These are phyloP conservation scores for Drosophila setifemur DNA, from an alignment of 1,140 invertebrate species.

Conservation along the genomic window DNA sequence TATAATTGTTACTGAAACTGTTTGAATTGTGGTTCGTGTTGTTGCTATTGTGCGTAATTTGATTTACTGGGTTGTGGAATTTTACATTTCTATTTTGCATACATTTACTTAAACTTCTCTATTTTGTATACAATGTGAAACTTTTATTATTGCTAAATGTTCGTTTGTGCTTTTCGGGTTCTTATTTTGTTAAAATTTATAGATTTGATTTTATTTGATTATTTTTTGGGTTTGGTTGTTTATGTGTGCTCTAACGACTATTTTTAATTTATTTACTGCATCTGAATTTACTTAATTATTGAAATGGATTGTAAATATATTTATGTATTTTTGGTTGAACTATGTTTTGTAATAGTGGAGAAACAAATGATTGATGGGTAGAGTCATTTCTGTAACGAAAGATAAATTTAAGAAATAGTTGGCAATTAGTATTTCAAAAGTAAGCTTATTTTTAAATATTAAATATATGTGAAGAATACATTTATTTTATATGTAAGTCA, in stretches of 20 bases:
- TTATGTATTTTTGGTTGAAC: conserved; percentile 35
- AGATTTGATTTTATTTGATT: conserved; percentile 42
- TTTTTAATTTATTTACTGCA: conserved; percentile 57
- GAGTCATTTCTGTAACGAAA: conserved; percentile 50
- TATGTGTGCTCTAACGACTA: conserved; percentile 29
- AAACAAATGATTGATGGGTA: conserved; percentile 23
- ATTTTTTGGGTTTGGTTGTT: conserved; percentile 32
- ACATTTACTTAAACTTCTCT: conserved; percentile 51
- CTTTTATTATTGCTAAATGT: conserved; percentile 31
- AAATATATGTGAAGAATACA: neutral
- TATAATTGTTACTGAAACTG: conserved; percentile 25
- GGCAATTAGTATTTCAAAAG: conserved; percentile 18
- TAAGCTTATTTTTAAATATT: too few species aligned
- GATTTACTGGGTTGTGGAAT: conserved; percentile 56
- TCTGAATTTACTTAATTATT: conserved; percentile 50
- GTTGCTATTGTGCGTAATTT: conserved; percentile 47
- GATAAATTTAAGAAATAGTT: neutral
- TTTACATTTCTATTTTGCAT: conserved; percentile 74
- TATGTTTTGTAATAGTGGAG: conserved; percentile 27
- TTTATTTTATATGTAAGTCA: too few species aligned
- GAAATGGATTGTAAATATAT: conserved; percentile 54
- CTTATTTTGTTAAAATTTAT: conserved; percentile 19
- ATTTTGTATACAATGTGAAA: conserved; percentile 34
- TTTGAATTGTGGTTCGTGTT: conserved; percentile 27
- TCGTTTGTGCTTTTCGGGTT: conserved; percentile 11